Conservation (phyloP, 2,888 invertebrate species). For the Dryobotodes eremita region DNA sequence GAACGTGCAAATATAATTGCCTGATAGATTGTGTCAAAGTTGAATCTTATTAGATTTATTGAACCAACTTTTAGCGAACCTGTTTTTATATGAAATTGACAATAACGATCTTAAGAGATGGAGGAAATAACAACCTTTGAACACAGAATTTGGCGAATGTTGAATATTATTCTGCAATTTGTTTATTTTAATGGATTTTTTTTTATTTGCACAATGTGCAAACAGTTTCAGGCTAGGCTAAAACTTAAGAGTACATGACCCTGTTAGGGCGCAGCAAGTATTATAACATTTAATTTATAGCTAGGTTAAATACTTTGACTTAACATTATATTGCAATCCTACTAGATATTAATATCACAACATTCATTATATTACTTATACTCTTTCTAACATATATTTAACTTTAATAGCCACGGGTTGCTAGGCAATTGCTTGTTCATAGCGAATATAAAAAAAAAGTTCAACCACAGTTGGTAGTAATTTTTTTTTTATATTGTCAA, state of each 20-base stretch:
- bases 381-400: too few relatives aligned
- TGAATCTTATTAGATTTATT: not conserved
- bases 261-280: too few relatives aligned
- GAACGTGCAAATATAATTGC: not conserved
- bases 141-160: not conserved
- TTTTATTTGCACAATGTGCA: too few relatives aligned
- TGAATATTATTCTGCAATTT: not conserved
- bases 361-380: too few relatives aligned
- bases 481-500: too few relatives aligned
- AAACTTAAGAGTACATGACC: too few relatives aligned
- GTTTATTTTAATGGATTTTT: not conserved
- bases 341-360: too few relatives aligned
- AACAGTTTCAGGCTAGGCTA: too few relatives aligned
- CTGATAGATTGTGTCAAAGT: not conserved
- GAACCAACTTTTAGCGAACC: not conserved
- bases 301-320: too few relatives aligned
- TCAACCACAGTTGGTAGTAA: too few relatives aligned
- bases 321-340: too few relatives aligned
- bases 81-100: not conserved
- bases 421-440: not conserved
- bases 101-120: not conserved
- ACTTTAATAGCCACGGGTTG: not conserved
- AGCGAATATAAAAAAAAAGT: not conserved
- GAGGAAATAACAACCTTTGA: not conserved
- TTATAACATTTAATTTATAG: too few relatives aligned